Conservation (phyloP, 2,797 vertebrate genomes). For the Iguana delicatissima region DNA sequence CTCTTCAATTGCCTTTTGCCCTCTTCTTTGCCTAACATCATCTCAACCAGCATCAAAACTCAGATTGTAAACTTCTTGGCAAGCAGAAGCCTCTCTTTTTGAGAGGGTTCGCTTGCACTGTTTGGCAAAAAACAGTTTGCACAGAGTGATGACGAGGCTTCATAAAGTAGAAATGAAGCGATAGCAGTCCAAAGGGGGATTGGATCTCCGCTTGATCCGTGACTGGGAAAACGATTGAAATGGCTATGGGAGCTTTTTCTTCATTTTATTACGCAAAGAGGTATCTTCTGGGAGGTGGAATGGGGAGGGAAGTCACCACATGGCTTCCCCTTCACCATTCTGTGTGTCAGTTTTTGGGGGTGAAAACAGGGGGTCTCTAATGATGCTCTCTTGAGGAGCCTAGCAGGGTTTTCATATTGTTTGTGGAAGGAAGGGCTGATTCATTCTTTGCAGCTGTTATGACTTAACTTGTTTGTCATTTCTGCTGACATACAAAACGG, state of each 20-base stretch:
- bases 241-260: not conserved
- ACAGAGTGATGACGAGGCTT: not conserved
- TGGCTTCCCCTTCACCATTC: not conserved
- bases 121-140: not conserved
- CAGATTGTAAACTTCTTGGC: not conserved
- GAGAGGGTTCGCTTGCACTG: no score
- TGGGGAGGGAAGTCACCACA: no score
- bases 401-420: slow-evolving; percentile 44
- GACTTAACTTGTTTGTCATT: slow-evolving; percentile 56
- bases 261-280: not conserved
- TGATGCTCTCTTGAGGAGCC: slow-evolving; percentile 42
- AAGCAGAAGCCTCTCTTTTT: not conserved
- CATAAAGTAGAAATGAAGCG: not conserved
- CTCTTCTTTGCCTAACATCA: not conserved
- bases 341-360: no score
- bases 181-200: not conserved
- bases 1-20: not conserved
- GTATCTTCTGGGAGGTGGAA: not conserved
- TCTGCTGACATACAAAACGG: slow-evolving; percentile 48
- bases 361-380: not conserved
- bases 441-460: slow-evolving; percentile 50
- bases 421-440: slow-evolving; percentile 57
- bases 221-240: no score
- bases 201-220: not conserved
- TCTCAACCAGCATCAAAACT: not conserved